Evolutionary conservation across 2,797 vertebrate genomes (phyloP).

Genomic region (Fratercula arctica): DNA sequence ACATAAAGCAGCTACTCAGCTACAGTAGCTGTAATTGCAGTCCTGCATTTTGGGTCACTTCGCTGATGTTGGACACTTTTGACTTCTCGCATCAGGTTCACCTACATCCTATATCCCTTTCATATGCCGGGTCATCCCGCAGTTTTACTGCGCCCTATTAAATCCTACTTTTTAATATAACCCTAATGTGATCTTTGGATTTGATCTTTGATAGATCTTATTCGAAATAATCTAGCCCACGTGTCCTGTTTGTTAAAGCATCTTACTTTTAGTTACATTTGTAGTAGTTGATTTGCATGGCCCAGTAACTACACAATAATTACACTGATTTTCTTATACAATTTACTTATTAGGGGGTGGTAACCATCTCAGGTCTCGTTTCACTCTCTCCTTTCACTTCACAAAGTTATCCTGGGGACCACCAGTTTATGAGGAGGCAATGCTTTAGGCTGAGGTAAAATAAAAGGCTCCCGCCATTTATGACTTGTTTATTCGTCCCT

Average conservation of each 20-base stretch:
- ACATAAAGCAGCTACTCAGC: not conserved
- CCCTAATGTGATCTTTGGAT: not conserved
- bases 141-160: not conserved
- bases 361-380: not conserved
- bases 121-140: accelerated
- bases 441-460: not conserved
- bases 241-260: not conserved
- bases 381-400: not conserved
- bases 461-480: not conserved
- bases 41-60: not conserved
- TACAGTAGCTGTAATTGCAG: not conserved
- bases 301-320: not conserved
- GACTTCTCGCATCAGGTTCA: not conserved
- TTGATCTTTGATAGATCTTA: not conserved
- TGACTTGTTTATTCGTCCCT: not conserved
- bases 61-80: not conserved
- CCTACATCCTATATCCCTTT: not conserved
- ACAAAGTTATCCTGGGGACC: not conserved
- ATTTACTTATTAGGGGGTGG: not conserved
- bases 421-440: not conserved
- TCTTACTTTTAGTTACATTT: not conserved
- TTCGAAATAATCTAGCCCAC: not conserved
- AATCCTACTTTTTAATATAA: not conserved
- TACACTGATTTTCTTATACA: not conserved
- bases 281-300: not conserved